Conservation (phyloP, 1,140 invertebrate species). For the Cylas formicarius region DNA sequence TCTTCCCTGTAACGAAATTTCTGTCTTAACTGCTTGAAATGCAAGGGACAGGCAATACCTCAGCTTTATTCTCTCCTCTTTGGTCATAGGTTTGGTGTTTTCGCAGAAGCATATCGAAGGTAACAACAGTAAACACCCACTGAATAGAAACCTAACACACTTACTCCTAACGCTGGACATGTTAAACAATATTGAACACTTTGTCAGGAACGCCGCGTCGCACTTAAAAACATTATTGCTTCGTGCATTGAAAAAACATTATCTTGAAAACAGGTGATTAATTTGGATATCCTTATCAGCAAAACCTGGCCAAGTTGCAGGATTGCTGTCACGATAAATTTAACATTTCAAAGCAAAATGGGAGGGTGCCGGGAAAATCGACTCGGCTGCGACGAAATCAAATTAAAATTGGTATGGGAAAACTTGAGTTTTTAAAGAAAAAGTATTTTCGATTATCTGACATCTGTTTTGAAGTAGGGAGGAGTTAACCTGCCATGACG, state of each 20-base stretch:
- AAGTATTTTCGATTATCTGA: constrained; percentile 14
- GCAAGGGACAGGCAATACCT: constrained; percentile 15
- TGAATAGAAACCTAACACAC: constrained; percentile 14
- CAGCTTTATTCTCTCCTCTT: constrained; percentile 21
- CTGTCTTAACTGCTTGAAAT: not conserved
- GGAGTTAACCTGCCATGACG: constrained; percentile 15
- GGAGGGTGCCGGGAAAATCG: too few relatives aligned
- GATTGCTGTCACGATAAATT: not conserved
- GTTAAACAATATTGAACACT: constrained; percentile 19
- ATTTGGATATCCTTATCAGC: not conserved
- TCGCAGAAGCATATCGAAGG: constrained; percentile 19
- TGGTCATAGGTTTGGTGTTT: constrained; percentile 22
- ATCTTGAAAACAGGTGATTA: constrained; percentile 2
- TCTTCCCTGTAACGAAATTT: constrained; percentile 56
- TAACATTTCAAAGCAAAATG: too few relatives aligned
- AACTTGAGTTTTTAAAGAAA: constrained; percentile 6
- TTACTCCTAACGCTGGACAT: constrained; percentile 16
- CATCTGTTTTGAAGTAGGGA: constrained; percentile 16
- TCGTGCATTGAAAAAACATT: constrained; percentile 3
- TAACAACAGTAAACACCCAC: constrained; percentile 13
- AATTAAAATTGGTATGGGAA: not conserved
- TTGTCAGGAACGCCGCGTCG: constrained; percentile 21
- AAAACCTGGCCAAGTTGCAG: not conserved
- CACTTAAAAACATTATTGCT: constrained; percentile 30
- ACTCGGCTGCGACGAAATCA: too few relatives aligned